These are phyloP conservation scores for Pampusana beccarii DNA, from an alignment of 2,113 vertebrate genomes.

Conservation along the genomic window DNA sequence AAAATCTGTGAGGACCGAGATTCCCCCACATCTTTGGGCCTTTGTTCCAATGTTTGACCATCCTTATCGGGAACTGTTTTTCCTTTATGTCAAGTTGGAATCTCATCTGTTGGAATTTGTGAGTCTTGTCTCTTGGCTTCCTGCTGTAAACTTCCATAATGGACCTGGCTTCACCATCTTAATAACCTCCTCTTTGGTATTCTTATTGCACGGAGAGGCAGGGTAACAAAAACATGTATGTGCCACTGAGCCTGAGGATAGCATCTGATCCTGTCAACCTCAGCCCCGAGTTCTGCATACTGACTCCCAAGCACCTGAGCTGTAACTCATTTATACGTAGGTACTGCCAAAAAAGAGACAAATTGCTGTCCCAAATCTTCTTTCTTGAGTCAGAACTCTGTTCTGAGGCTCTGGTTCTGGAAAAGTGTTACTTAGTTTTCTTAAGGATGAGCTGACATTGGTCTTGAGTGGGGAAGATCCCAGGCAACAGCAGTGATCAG, in stretches of 20 bases:
- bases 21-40: neutral
- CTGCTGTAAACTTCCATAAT: neutral
- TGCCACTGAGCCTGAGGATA: neutral
- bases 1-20: neutral
- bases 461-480: neutral
- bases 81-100: neutral
- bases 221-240: neutral
- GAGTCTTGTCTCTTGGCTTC: neutral
- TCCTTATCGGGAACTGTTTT: neutral
- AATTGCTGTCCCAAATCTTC: neutral
- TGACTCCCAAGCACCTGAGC: neutral
- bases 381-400: neutral
- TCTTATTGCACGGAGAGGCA: neutral
- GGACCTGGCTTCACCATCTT: neutral
- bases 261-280: neutral
- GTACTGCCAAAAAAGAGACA: neutral
- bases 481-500: neutral
- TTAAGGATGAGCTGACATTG: neutral
- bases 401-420: neutral
- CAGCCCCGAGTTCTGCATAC: accelerated
- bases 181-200: neutral
- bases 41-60: neutral
- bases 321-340: neutral
- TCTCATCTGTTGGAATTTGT: neutral
- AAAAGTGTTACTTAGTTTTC: neutral